Conservation (phyloP, 2,113 vertebrate species). For the Uropsilus gracilis region DNA sequence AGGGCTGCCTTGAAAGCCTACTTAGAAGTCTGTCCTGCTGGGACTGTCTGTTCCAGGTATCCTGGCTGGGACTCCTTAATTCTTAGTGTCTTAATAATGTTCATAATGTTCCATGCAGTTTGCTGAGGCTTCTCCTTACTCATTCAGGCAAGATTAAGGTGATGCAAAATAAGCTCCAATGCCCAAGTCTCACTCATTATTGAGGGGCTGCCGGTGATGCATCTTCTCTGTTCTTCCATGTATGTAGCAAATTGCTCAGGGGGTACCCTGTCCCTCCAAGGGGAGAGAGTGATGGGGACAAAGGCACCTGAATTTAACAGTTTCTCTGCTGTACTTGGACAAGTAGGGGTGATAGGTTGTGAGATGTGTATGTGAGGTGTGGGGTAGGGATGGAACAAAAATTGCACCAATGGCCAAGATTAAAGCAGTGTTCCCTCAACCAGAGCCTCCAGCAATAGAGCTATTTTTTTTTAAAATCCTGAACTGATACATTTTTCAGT, state of each 20-base stretch:
- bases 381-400: not conserved
- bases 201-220: not conserved
- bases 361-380: too few relatives aligned
- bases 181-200: not conserved
- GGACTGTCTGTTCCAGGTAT: not conserved
- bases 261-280: not conserved
- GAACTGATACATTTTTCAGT: not conserved
- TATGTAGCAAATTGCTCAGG: not conserved
- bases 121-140: not conserved
- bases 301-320: not conserved
- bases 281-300: not conserved
- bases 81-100: not conserved
- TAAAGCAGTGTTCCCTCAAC: not conserved
- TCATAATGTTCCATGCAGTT: too few relatives aligned
- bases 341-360: not conserved
- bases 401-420: not conserved
- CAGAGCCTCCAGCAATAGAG: not conserved
- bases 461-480: not conserved
- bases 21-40: too few relatives aligned
- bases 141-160: not conserved
- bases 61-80: too few relatives aligned
- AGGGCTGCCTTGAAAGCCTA: not conserved
- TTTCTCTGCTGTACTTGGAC: not conserved
- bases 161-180: not conserved
- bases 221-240: not conserved